Conservation (phyloP, 2,113 vertebrate genomes). For the Pteronura brasiliensis region DNA sequence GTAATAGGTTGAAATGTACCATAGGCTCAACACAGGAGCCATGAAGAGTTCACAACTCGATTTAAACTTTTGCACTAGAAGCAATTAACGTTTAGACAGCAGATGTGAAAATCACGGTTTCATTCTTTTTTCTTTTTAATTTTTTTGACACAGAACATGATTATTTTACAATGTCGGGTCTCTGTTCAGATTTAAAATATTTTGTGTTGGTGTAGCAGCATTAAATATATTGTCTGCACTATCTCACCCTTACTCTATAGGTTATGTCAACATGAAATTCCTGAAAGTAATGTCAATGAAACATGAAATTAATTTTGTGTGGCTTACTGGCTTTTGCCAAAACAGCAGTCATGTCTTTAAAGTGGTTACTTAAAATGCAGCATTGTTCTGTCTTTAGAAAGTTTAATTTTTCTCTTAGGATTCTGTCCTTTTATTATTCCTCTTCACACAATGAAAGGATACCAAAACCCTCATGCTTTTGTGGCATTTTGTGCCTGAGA, state of each 20-base stretch:
- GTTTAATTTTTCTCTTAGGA: conserved; percentile 65
- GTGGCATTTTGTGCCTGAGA: not conserved
- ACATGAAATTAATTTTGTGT: conserved; percentile 72
- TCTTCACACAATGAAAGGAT: conserved; percentile 41
- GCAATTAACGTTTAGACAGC: not conserved
- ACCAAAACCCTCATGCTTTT: conserved; percentile 28
- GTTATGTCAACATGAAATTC: conserved; percentile 61
- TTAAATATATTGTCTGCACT: conserved; percentile 50
- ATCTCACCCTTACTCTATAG: conserved; percentile 48
- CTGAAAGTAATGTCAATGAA: conserved; percentile 64
- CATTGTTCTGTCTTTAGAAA: conserved; percentile 66
- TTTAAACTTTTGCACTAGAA: conserved; percentile 27
- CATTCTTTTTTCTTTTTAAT: not conserved
- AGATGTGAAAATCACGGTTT: conserved; percentile 2
- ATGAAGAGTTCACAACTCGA: not conserved
- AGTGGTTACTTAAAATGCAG: conserved; percentile 61
- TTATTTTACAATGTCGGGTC: not conserved
- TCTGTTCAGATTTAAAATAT: conserved; percentile 19
- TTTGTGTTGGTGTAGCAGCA: conserved; percentile 24
- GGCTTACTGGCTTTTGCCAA: conserved; percentile 57
- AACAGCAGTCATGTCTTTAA: conserved; percentile 49
- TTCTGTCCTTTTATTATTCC: conserved; percentile 54
- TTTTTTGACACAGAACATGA: not conserved
- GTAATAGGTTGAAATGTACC: not conserved
- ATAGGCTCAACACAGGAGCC: not conserved